Evolutionary conservation across 2,888 invertebrate species (phyloP).

Genomic region (Linyphia triangularis): DNA sequence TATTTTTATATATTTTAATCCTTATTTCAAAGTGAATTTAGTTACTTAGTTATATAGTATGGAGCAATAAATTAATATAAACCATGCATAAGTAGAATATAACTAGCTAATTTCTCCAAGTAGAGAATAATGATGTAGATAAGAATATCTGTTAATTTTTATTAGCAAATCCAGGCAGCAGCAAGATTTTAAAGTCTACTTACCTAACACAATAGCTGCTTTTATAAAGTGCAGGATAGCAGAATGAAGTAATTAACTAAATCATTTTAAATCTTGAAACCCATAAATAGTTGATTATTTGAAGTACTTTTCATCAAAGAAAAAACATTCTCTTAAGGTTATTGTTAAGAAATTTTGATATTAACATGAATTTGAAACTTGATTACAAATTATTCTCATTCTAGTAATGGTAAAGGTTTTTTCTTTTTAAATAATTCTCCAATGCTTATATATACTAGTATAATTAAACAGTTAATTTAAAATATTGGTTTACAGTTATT

Average conservation of each 20-base stretch:
- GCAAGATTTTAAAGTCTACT: constrained; percentile 33
- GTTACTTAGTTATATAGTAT: background rate
- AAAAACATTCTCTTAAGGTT: background rate
- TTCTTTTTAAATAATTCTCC: no score
- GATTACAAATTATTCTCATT: background rate
- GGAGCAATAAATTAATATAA: background rate
- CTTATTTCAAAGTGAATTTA: no score
- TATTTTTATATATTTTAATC: no score
- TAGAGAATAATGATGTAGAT: constrained; percentile 22
- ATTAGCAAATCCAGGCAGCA: constrained; percentile 36
- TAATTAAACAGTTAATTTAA: no score
- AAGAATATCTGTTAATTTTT: constrained; percentile 1
- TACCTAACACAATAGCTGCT: constrained; percentile 66
- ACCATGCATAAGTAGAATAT: constrained; percentile 39
- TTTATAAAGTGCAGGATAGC: constrained; percentile 38
- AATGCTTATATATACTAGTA: no score
- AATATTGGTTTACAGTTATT: no score
- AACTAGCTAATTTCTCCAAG: constrained; percentile 5
- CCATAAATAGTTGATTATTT: background rate
- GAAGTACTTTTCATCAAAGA: background rate
- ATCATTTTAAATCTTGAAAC: constrained; percentile 16
- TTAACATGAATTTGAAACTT: background rate
- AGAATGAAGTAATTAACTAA: constrained; percentile 27
- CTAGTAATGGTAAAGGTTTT: no score
- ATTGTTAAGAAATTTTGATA: background rate